A percentile compares a stretch with the other conserved stretches of the same genome.
Evolutionary conservation across 2,888 invertebrate genomes (phyloP).

Genomic region (Neoascia interrupta): DNA sequence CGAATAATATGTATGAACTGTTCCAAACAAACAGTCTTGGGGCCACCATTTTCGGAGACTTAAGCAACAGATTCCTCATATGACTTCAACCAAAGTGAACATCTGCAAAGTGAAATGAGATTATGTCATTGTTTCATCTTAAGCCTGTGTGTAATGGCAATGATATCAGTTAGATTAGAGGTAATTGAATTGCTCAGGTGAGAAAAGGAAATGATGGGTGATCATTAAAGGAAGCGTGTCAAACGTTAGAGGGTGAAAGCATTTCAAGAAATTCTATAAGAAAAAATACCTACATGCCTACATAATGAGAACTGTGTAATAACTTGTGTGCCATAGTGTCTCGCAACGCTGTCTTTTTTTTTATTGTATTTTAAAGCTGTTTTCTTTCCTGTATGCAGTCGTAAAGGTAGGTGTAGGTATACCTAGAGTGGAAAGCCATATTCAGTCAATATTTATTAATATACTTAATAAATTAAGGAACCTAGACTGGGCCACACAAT

Average conservation of each 20-base stretch:
- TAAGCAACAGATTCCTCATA: constrained; percentile 47
- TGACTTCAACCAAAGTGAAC: constrained; percentile 33
- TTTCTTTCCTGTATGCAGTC: no score
- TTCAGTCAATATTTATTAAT: no score
- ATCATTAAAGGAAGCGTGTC: not conserved
- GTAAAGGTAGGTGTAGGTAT: no score
- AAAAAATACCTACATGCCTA: no score
- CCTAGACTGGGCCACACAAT: no score
- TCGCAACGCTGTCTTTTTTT: no score
- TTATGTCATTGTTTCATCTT: constrained; percentile 63
- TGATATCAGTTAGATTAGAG: constrained; percentile 53
- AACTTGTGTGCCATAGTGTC: no score
- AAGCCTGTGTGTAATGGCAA: constrained; percentile 57
- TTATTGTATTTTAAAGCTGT: no score
- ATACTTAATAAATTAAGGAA: no score
- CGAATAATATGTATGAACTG: constrained; percentile 18
- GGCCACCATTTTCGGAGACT: constrained; percentile 30
- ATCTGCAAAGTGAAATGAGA: constrained; percentile 66
- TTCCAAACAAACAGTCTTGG: constrained; percentile 19
- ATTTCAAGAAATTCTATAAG: no score
- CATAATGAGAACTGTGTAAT: no score
- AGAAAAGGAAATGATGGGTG: constrained; percentile 16
- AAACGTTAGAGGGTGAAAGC: not conserved
- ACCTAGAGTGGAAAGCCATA: no score
- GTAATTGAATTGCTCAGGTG: constrained; percentile 64